Percentiles rank a stretch among this genome's conserved stretches.
These are phyloP conservation scores for Ranitomeya imitator DNA, from an alignment of 2,113 vertebrate species.

Conservation along the genomic window DNA sequence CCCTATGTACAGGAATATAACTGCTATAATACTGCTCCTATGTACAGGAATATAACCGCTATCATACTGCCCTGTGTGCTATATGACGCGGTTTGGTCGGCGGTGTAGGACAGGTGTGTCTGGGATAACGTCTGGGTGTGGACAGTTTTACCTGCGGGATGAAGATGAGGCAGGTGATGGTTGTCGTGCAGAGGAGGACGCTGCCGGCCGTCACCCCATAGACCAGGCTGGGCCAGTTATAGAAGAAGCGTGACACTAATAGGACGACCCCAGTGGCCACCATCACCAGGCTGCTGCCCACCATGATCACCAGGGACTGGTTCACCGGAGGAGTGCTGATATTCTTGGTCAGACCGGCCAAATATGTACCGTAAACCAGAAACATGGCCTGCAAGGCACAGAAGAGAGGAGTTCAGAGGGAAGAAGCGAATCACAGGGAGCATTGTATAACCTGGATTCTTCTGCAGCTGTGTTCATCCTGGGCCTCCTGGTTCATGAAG, in stretches of 20 bases:
- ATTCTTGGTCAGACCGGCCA: slow-evolving; percentile 89
- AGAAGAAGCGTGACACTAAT: slow-evolving; percentile 81
- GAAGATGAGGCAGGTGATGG: slow-evolving; percentile 92
- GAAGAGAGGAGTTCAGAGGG: neutral
- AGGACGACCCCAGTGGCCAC: slow-evolving; percentile 75
- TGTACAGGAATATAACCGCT: slow-evolving; percentile 1
- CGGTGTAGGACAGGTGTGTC: no score
- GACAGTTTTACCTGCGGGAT: slow-evolving; percentile 83
- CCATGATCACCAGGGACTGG: slow-evolving; percentile 90
- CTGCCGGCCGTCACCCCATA: slow-evolving; percentile 87
- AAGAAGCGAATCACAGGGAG: neutral
- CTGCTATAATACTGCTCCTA: neutral
- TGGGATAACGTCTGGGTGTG: no score
- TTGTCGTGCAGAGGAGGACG: slow-evolving; percentile 89
- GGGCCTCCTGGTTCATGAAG: neutral
- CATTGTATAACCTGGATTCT: neutral
- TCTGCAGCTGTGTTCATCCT: neutral
- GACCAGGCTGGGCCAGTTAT: slow-evolving; percentile 87
- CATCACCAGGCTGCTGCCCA: slow-evolving; percentile 81
- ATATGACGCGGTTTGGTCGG: no score
- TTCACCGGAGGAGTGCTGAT: slow-evolving; percentile 95
- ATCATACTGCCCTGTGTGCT: neutral
- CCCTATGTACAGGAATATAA: neutral
- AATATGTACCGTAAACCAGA: slow-evolving; percentile 88
- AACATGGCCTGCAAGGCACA: slow-evolving; percentile 78